These are phyloP conservation scores for Neodiprion pinetum DNA, from an alignment of 1,140 invertebrate genomes.

Conservation along the genomic window DNA sequence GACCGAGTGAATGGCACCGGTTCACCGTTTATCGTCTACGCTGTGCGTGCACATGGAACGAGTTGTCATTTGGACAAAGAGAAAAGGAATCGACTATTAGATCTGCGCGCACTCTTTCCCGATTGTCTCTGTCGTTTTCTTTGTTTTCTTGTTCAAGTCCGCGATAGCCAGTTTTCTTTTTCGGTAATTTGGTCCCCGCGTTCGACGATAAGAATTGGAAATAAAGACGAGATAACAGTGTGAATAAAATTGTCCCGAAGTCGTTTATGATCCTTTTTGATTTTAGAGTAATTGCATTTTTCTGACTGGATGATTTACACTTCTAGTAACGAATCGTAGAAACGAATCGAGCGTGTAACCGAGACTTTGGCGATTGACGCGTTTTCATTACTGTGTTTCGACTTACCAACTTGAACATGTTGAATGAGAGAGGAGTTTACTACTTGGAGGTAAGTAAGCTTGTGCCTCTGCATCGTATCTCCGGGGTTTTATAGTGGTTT, in stretches of 20 bases:
- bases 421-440: slow-evolving; percentile 51
- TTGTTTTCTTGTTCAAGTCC: no score
- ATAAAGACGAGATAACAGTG: background rate
- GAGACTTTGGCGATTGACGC: no score
- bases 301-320: no score
- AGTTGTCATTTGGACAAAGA: background rate
- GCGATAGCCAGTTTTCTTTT: slow-evolving; percentile 8
- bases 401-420: slow-evolving; percentile 63
- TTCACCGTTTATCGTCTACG: slow-evolving; percentile 3
- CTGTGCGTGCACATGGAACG: background rate
- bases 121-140: no score
- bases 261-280: no score
- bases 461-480: slow-evolving; percentile 38
- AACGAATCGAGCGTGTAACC: no score
- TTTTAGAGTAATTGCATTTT: no score
- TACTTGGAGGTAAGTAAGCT: slow-evolving; percentile 52
- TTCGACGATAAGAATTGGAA: background rate
- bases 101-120: no score
- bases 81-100: background rate
- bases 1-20: slow-evolving; percentile 31
- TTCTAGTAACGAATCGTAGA: no score
- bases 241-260: no score
- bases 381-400: no score
- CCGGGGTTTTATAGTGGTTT: slow-evolving; percentile 52
- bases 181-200: no score